phyloP scores from a whole-genome alignment of 2,797 vertebrate genomes.

The Artibeus jamaicensis region DNA sequence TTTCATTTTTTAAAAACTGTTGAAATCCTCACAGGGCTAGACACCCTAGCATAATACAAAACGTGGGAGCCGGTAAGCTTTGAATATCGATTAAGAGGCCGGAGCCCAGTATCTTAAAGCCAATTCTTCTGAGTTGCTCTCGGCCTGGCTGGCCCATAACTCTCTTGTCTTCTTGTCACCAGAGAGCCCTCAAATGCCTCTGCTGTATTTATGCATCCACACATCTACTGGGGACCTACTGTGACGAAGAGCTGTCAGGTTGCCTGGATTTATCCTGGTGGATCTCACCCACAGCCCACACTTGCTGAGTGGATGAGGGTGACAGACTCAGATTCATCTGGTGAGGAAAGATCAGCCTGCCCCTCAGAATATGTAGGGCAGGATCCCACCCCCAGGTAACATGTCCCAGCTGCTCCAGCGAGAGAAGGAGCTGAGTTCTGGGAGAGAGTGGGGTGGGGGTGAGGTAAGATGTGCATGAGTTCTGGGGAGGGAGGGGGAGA shows the following conservation, averaged over 20 bases:
- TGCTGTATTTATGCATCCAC: neutral
- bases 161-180: neutral
- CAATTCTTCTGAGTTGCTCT: neutral
- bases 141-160: neutral
- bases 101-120: neutral
- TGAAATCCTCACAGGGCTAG: neutral
- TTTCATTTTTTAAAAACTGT: neutral
- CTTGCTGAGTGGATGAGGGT: neutral
- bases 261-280: neutral
- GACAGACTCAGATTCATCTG: neutral
- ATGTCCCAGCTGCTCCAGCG: too few relatives aligned
- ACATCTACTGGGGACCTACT: neutral
- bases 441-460: neutral
- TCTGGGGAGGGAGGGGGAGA: neutral
- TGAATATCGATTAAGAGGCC: neutral
- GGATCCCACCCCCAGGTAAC: neutral
- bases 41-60: neutral
- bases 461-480: neutral
- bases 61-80: neutral
- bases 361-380: neutral
- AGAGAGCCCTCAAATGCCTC: constrained; percentile 9
- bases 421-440: neutral
- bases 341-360: neutral
- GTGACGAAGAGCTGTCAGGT: neutral
- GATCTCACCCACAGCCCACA: neutral